Evolutionary conservation across 1,140 invertebrate species (phyloP), one percentile per base, ranked within the genome.

Genomic region (Sinella curviseta): DNA sequence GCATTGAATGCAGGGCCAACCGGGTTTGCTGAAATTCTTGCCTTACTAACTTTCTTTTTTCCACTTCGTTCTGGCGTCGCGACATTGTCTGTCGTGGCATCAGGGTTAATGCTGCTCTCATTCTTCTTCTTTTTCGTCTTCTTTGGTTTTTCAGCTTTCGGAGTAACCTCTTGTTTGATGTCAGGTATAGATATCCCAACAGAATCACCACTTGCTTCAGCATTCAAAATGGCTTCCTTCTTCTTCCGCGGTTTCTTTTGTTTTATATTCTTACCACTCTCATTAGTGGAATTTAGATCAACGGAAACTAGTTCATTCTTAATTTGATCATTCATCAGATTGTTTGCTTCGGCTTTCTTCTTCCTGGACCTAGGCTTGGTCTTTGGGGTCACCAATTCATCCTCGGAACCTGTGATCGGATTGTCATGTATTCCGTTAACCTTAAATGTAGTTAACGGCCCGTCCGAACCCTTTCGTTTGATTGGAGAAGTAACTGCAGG

Each of bases 91-190:
- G n/a, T n/a, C n/a, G n/a, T n/a, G n/a, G n/a, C n/a, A n/a, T n/a
- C n/a, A n/a, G n/a, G n/a, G n/a, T n/a, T n/a, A n/a, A n/a, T n/a
- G n/a, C n/a, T n/a, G n/a, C n/a, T n/a, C n/a, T n/a, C n/a, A n/a
- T n/a, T n/a, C n/a, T n/a, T n/a, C n/a, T n/a, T 60, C 57, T 60
- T n/a, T 60, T 60, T 60, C 57, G 8, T 60, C 24, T 60, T 60
- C 24, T 26, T 26, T 60, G 57, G 57, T 60, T 12, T 12, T 60
- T 60, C 3, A 60, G n/a, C 30, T 70, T 4, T 65, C 26, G n/a
- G n/a, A n/a, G n/a, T n/a, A n/a, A n/a, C n/a, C n/a, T n/a, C n/a
- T n/a, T 48, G 39, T 48, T 48, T 48, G 39, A 20, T n/a, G n/a
- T n/a, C n/a, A n/a, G n/a, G n/a, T n/a, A n/a, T n/a, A n/a, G n/a